Conservation (phyloP, 2,888 invertebrate species). For the Willowsia nigromaculata region DNA sequence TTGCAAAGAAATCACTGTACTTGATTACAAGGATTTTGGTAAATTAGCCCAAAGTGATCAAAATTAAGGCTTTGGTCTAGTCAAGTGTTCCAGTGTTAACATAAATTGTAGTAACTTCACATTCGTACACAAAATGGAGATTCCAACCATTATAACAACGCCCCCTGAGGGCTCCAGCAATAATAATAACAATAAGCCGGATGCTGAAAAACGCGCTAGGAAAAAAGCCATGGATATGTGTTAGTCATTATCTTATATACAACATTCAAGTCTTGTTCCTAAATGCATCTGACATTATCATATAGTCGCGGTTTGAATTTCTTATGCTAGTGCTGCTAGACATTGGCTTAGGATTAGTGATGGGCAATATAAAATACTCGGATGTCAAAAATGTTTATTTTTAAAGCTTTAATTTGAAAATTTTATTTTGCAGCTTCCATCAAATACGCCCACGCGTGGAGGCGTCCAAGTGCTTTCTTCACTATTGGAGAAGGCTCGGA, state of each 20-base stretch:
- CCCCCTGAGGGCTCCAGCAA: background rate
- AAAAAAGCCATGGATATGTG: constrained; percentile 52
- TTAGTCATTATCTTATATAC: background rate
- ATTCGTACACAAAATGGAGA: background rate
- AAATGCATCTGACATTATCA: no score
- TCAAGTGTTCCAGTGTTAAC: background rate
- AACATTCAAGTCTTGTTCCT: no score
- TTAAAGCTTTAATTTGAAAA: background rate
- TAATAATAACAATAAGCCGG: background rate
- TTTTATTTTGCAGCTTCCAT: constrained; percentile 53
- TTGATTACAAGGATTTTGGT: no score
- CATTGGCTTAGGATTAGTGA: no score
- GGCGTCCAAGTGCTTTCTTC: constrained; percentile 78
- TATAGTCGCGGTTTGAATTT: no score
- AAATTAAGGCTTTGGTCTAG: no score
- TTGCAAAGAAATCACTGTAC: no score
- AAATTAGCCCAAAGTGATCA: no score
- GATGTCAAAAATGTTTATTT: background rate
- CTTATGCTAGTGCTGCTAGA: no score
- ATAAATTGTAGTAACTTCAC: background rate
- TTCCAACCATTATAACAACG: constrained; percentile 44
- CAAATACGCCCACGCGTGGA: constrained; percentile 70
- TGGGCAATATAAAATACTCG: no score
- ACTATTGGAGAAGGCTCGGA: constrained; percentile 78
- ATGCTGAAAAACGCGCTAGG: constrained; percentile 11